A percentile compares a stretch with the other conserved stretches of the same genome.
Evolutionary conservation across 2,113 vertebrate genomes (phyloP).

Genomic region (Madoqua kirkii): DNA sequence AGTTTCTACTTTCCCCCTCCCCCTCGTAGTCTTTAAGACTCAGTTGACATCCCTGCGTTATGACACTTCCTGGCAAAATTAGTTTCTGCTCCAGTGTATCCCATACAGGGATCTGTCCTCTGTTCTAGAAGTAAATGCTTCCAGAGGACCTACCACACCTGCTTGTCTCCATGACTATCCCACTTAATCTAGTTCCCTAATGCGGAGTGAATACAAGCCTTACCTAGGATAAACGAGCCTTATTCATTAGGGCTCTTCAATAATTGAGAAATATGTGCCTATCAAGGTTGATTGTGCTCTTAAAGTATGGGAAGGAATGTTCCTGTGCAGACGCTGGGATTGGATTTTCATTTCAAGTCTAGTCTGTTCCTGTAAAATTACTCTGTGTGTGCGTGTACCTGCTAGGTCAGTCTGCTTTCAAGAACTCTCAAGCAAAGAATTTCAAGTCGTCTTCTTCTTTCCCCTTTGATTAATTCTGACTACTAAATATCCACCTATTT

Average conservation of each 20-base stretch:
- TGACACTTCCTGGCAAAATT: background rate
- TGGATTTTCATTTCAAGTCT: background rate
- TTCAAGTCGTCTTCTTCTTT: background rate
- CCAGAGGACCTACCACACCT: rapidly evolving
- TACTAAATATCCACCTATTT: background rate
- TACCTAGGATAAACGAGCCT: background rate
- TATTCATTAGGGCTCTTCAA: background rate
- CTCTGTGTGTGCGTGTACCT: background rate
- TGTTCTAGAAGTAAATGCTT: background rate
- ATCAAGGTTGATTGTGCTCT: rapidly evolving
- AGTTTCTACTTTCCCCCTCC: background rate
- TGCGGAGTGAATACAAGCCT: background rate
- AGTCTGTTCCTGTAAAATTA: background rate
- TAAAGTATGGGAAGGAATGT: background rate
- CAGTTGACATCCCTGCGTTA: too few relatives aligned
- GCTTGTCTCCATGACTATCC: background rate
- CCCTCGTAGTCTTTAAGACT: background rate
- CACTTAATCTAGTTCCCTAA: background rate
- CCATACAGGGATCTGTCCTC: rapidly evolving
- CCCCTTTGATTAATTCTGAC: background rate
- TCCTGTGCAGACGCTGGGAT: rapidly evolving
- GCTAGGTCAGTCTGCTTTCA: background rate
- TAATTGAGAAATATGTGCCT: background rate
- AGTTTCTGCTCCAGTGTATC: background rate
- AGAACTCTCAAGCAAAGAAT: background rate